phyloP scores from a whole-genome alignment of 2,888 invertebrate genomes.

The Belgica antarctica region DNA sequence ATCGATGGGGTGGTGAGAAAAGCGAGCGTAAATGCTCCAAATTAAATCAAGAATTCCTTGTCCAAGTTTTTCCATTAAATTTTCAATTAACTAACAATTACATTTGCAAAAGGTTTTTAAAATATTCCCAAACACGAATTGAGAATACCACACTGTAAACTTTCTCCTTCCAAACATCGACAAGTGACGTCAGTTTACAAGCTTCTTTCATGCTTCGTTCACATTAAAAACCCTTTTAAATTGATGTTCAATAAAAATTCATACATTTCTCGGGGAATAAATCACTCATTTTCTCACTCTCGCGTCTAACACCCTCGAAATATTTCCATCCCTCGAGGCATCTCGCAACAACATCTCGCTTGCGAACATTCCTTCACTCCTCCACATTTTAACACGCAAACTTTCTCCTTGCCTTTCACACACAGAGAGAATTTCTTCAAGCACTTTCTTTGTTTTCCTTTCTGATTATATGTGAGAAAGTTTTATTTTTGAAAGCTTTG shows the following conservation, averaged over 20 bases:
- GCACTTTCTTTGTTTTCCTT: slow-evolving; percentile 2
- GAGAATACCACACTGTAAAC: background rate
- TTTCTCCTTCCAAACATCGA: no score
- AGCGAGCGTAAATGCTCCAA: slow-evolving; percentile 1
- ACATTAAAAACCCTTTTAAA: slow-evolving; percentile 6
- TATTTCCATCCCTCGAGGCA: background rate
- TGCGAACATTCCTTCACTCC: slow-evolving; percentile 2
- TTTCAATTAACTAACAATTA: slow-evolving; percentile 17
- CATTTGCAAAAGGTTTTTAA: background rate
- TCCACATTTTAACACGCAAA: slow-evolving; percentile 8
- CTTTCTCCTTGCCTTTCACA: background rate
- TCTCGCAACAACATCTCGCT: background rate
- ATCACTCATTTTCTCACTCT: slow-evolving; percentile 21
- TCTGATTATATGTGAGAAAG: background rate
- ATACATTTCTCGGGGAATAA: background rate
- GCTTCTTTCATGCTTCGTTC: background rate
- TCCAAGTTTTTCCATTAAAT: slow-evolving; percentile 23
- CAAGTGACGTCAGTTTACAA: background rate
- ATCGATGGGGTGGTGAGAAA: background rate
- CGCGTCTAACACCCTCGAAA: background rate
- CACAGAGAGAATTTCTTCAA: background rate
- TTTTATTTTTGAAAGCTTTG: background rate
- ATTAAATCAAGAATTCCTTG: slow-evolving; percentile 1
- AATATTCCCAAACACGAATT: slow-evolving; percentile 8
- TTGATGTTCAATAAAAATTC: slow-evolving; percentile 28